Base-by-base conservation (phyloP, 2,888 invertebrate species). In the Melanostoma scalare region DNA sequence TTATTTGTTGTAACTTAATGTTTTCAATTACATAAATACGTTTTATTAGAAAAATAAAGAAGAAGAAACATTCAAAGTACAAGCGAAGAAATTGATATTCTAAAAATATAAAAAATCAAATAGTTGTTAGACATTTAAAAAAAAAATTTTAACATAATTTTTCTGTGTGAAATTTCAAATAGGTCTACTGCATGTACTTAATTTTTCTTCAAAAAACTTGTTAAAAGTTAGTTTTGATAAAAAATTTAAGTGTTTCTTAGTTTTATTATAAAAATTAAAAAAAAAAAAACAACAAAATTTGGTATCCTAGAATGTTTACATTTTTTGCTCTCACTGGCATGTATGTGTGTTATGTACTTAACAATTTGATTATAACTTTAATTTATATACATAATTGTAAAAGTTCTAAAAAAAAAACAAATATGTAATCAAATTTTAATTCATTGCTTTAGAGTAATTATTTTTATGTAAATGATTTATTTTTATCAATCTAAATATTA, bases 251-350 rank as follows among this genome's bases (percentile, higher is more conserved):
- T 1, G 20, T 20, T 58, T 30, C 40, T 42, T 60, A 20, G 20
- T 20, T 20, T 20, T 20, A 20, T 20, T 20, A 20, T 20, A 20
- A 20, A 20, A 42, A 20, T 5, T 10, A 9, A 42, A 53, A 9
- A 44, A 9, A 44, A 61, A 61, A 42, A 50, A 35, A 20, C 20
- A 65, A 35, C 36, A 35, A 53, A 58, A 53, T 68, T 42, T 68
- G 60, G 50, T 35, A 55, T 53, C 46, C 56, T 65, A 72, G 52
- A 78, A 55, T 40, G 67, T 72, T 60, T 72, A 60, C 46, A 61
- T 44, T 48, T 63, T 61, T 60, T 60, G 10, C 68, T 79, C 68
- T 68, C 35, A 55, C 73, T 73, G 67, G 73, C 60, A 40, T 67
- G 60, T 73, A 48, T 67, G 68, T 20, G 20, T 20, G 20, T 20